These are phyloP conservation scores for Cantharis flavilabris DNA, from an alignment of 2,888 invertebrate species.

Conservation along the genomic window DNA sequence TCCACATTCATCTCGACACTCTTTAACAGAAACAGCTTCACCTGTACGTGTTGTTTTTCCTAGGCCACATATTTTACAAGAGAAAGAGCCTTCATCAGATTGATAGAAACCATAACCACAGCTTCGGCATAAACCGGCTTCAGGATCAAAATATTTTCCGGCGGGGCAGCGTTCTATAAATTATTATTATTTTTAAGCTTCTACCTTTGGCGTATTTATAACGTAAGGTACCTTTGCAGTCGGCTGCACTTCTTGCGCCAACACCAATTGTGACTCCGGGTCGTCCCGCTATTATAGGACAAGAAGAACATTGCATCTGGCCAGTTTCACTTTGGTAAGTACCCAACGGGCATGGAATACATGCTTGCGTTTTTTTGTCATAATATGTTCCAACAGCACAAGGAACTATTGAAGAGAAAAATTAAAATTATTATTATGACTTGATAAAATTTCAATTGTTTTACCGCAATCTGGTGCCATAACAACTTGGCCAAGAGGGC, in stretches of 20 bases:
- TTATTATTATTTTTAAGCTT: background rate
- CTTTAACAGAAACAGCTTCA: conserved; percentile 84
- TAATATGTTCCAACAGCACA: conserved; percentile 91
- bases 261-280: conserved; percentile 85
- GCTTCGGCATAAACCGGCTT: conserved; percentile 83
- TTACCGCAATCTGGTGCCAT: conserved; percentile 91
- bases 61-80: conserved; percentile 84
- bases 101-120: conserved; percentile 96
- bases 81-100: conserved; percentile 87
- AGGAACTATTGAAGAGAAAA: conserved; percentile 65
- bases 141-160: conserved; percentile 91
- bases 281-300: conserved; percentile 89
- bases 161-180: conserved; percentile 83
- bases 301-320: conserved; percentile 84
- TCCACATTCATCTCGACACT: conserved; percentile 89
- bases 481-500: conserved; percentile 91
- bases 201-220: background rate
- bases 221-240: conserved; percentile 72
- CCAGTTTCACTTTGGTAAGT: conserved; percentile 94
- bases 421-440: background rate
- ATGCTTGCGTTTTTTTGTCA: conserved; percentile 74
- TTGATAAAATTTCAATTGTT: background rate
- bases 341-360: conserved; percentile 84
- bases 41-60: conserved; percentile 91
- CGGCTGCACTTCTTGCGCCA: conserved; percentile 85